These are phyloP conservation scores for Oryzias curvinotus DNA, from an alignment of 2,113 vertebrate species.

Conservation along the genomic window DNA sequence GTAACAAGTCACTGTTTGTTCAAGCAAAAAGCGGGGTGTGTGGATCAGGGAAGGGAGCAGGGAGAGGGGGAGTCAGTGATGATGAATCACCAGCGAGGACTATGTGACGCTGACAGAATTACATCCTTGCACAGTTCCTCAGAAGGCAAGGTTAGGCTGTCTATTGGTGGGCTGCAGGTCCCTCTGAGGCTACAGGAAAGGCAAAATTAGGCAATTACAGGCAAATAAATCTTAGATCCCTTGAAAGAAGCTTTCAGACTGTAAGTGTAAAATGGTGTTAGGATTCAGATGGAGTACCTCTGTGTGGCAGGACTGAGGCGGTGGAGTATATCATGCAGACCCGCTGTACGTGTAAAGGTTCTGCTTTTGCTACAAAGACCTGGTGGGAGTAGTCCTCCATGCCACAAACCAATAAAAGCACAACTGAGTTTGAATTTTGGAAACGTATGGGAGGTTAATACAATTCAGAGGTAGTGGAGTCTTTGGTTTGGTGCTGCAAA, in stretches of 20 bases:
- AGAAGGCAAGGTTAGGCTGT: slow-evolving; percentile 69
- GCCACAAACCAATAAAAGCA: slow-evolving; percentile 31
- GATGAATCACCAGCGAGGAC: slow-evolving; percentile 74
- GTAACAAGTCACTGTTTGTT: slow-evolving; percentile 74
- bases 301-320: slow-evolving; percentile 49
- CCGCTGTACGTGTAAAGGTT: slow-evolving; percentile 31
- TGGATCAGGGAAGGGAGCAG: slow-evolving; percentile 3
- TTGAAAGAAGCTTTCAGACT: slow-evolving; percentile 68
- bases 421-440: slow-evolving; percentile 30
- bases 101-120: slow-evolving; percentile 72
- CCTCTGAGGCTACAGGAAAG: slow-evolving; percentile 61
- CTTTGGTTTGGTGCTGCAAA: slow-evolving; percentile 4
- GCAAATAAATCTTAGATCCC: slow-evolving; percentile 75
- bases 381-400: slow-evolving; percentile 28
- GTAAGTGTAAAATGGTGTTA: slow-evolving; percentile 66
- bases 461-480: slow-evolving; percentile 26
- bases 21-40: slow-evolving; percentile 56
- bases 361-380: slow-evolving; percentile 19
- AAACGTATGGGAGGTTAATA: slow-evolving; percentile 36
- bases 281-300: slow-evolving; percentile 63
- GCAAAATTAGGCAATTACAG: slow-evolving; percentile 76
- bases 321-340: slow-evolving; percentile 54
- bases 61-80: slow-evolving; percentile 38
- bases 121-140: slow-evolving; percentile 74
- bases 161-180: slow-evolving; percentile 59